Conservation (phyloP, 2,888 invertebrate species). For the Drosophila quinaria region DNA sequence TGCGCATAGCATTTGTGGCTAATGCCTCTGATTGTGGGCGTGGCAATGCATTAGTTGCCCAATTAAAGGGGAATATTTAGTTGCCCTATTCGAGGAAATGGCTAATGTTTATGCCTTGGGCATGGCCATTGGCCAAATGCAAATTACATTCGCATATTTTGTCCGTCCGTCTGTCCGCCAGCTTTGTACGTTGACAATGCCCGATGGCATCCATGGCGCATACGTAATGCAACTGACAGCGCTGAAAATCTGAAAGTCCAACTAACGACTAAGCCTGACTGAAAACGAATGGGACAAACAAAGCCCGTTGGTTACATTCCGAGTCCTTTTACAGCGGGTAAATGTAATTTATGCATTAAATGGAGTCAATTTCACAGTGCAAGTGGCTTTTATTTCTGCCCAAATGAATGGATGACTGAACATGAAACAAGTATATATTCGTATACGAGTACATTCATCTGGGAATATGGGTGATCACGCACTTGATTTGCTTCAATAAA, state of each 20-base stretch:
- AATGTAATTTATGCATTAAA: conserved; percentile 64
- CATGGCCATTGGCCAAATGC: conserved; percentile 45
- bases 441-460: conserved; percentile 14
- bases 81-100: conserved; percentile 24
- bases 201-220: conserved; percentile 38
- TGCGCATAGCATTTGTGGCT: conserved; percentile 25
- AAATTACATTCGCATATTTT: conserved; percentile 68
- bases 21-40: background rate
- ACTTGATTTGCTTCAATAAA: conserved; percentile 31
- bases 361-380: conserved; percentile 48
- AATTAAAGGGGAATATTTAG: conserved; percentile 40
- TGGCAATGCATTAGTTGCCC: conserved; percentile 48
- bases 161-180: background rate
- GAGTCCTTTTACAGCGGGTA: background rate
- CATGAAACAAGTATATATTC: conserved; percentile 23
- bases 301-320: conserved; percentile 13
- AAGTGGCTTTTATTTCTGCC: conserved; percentile 44
- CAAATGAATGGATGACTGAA: conserved; percentile 3
- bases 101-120: conserved; percentile 1
- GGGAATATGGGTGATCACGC: conserved; percentile 24
- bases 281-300: conserved; percentile 33
- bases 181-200: conserved; percentile 27
- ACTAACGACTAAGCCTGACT: conserved; percentile 27
- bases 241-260: conserved; percentile 65
- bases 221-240: conserved; percentile 72